Percentiles rank a stretch among this genome's conserved stretches.
Evolutionary conservation across 2,888 invertebrate genomes (phyloP).

Genomic region (Sussaba pulchella): DNA sequence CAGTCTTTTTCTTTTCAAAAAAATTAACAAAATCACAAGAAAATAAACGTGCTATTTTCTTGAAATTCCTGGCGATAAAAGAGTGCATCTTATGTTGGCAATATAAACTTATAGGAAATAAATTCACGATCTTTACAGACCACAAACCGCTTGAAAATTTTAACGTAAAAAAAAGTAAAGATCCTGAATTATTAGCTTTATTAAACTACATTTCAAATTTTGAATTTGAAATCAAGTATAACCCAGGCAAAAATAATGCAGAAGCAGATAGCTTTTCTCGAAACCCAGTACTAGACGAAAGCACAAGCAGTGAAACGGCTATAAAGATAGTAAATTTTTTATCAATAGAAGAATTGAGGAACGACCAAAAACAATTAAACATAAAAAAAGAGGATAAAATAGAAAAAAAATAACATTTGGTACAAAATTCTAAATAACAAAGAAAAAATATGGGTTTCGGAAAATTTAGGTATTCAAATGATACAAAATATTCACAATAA

Average conservation of each 20-base stretch:
- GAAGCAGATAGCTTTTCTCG: slow-evolving; percentile 58
- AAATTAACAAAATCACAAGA: slow-evolving; percentile 46
- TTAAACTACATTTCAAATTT: slow-evolving; percentile 66
- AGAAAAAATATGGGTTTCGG: slow-evolving; percentile 56
- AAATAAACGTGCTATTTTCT: slow-evolving; percentile 49
- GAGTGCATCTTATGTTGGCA: slow-evolving; percentile 38
- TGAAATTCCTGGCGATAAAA: slow-evolving; percentile 34
- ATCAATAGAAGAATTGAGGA: slow-evolving; percentile 60
- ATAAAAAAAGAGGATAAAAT: slow-evolving; percentile 37
- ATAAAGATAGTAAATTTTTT: slow-evolving; percentile 57
- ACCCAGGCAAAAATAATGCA: slow-evolving; percentile 45
- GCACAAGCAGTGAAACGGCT: slow-evolving; percentile 27
- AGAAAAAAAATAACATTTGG: slow-evolving; percentile 52
- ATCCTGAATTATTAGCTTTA: slow-evolving; percentile 64
- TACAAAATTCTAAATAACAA: slow-evolving; percentile 51
- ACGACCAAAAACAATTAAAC: slow-evolving; percentile 49
- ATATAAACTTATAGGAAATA: slow-evolving; percentile 35
- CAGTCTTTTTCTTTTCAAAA: slow-evolving; percentile 63
- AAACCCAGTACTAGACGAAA: slow-evolving; percentile 49
- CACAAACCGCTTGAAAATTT: slow-evolving; percentile 66
- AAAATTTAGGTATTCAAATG: slow-evolving; percentile 53
- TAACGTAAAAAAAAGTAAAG: slow-evolving; percentile 65
- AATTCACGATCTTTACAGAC: slow-evolving; percentile 52
- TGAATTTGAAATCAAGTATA: slow-evolving; percentile 64
- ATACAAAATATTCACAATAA: slow-evolving; percentile 39